A percentile compares a stretch with the other conserved stretches of the same genome.
Evolutionary conservation across 2,797 vertebrate species (phyloP).

Genomic region (Cynodonichthys magdalenae): DNA sequence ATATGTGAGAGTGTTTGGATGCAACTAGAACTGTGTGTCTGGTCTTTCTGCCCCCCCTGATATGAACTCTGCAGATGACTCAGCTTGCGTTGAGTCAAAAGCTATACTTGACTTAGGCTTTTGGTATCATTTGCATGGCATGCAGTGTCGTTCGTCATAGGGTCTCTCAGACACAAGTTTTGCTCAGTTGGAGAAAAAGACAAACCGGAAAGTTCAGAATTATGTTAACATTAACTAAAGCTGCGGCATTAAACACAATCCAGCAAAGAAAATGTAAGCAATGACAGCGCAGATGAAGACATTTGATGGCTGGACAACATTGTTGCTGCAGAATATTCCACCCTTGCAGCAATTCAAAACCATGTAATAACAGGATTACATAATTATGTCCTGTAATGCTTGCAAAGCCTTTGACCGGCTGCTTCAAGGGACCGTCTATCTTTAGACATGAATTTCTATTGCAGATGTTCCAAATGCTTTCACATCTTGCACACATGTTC

Average conservation of each 20-base stretch:
- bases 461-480: slow-evolving; percentile 6
- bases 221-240: slow-evolving; percentile 25
- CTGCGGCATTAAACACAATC: neutral
- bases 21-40: slow-evolving; percentile 35
- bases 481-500: slow-evolving; percentile 17
- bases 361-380: slow-evolving; percentile 45
- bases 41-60: slow-evolving; percentile 49
- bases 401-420: slow-evolving; percentile 35
- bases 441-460: slow-evolving; percentile 32
- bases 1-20: slow-evolving; percentile 43
- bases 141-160: slow-evolving; percentile 25
- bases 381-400: slow-evolving; percentile 35
- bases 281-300: slow-evolving; percentile 16
- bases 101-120: slow-evolving; percentile 40
- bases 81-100: slow-evolving; percentile 47
- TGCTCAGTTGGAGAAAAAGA: slow-evolving; percentile 25
- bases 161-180: slow-evolving; percentile 5
- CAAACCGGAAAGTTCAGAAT: slow-evolving; percentile 39
- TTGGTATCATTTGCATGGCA: slow-evolving; percentile 6
- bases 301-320: slow-evolving; percentile 7
- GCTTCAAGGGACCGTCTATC: slow-evolving; percentile 22
- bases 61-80: slow-evolving; percentile 57
- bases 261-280: slow-evolving; percentile 47
- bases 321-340: slow-evolving; percentile 19
- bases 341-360: slow-evolving; percentile 24